Base-by-base conservation (phyloP, 2,797 vertebrate species). In the Artibeus jamaicensis region DNA sequence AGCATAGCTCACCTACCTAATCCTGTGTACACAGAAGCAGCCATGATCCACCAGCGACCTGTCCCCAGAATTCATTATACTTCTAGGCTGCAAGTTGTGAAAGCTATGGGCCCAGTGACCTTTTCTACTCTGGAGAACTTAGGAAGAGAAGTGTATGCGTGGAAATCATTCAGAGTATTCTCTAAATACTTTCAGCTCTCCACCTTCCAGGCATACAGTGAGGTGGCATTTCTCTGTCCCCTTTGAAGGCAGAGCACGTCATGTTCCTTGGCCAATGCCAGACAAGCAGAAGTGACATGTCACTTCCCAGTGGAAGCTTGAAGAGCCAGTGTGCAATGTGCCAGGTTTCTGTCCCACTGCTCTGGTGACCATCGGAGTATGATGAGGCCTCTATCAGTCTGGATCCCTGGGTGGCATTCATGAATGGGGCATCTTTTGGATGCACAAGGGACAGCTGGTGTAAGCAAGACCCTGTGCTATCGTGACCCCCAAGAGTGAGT, bases 81-180 rank as follows among this genome's bases (percentile, higher is more conserved):
- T 53, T 71, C 32, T 67, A 76, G 24, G 34, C n/a, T 86, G 34
- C 34, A 76, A 73, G 42, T 48, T 77, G 24, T 37, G 32, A 89
- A 68, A 91, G 2, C 79, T 65, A 12, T 0, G 2, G 44, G 34
- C 73, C 89, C 76, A 65, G 42, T 74, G 21, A 71, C 22, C 21
- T 89, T 62, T 92, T 89, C 62, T 92, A 2, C 59, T 21, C 57
- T 59, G 84, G 79, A 82, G 65, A 96, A 84, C 46, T 50, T 78
- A 89, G 22, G 76, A 92, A 86, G 71, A 48, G 34, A 85, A 44
- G n/a, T n/a, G n/a, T n/a, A n/a, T n/a, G 24, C 14, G 67, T 19
- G 18, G 26, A 84, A 85, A 62, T 77, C 67, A 74, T 62, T 76
- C 19, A 2, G 78, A n/a, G 48, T 89, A 29, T 76, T 65, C 39